phyloP scores from a whole-genome alignment of 2,113 vertebrate genomes.

The Bufo bufo region DNA sequence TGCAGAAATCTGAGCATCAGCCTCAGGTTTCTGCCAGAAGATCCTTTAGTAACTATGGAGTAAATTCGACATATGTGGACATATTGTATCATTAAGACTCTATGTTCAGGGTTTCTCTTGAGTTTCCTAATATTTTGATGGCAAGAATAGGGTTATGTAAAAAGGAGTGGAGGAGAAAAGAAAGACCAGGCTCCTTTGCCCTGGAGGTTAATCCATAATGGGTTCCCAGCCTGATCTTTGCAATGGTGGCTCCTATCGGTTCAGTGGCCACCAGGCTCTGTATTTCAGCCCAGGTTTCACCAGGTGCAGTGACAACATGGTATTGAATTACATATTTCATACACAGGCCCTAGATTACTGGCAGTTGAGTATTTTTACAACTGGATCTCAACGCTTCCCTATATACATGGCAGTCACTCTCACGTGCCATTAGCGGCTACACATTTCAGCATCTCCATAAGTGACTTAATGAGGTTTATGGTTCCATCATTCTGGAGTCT shows the following conservation, averaged over 20 bases:
- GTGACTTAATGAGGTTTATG: slow-evolving; percentile 22
- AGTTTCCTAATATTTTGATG: too few relatives aligned
- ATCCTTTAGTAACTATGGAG: too few relatives aligned
- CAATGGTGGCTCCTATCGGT: background rate
- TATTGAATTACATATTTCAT: background rate
- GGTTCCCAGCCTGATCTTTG: background rate
- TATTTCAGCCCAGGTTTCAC: background rate
- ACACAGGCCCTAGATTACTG: background rate
- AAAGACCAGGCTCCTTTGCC: background rate
- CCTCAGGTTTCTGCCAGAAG: too few relatives aligned
- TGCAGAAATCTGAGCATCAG: too few relatives aligned
- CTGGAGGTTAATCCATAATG: background rate
- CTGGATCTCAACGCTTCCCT: background rate
- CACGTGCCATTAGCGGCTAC: background rate
- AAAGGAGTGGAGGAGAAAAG: too few relatives aligned
- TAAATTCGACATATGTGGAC: too few relatives aligned
- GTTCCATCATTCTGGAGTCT: background rate
- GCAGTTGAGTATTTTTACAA: background rate
- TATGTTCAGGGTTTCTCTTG: too few relatives aligned
- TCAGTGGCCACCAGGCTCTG: background rate
- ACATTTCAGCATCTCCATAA: background rate
- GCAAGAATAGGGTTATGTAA: too few relatives aligned
- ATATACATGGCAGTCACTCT: background rate
- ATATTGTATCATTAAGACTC: too few relatives aligned
- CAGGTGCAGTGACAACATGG: background rate